Conservation (phyloP, 2,113 vertebrate genomes). For the Bettongia penicillata region DNA sequence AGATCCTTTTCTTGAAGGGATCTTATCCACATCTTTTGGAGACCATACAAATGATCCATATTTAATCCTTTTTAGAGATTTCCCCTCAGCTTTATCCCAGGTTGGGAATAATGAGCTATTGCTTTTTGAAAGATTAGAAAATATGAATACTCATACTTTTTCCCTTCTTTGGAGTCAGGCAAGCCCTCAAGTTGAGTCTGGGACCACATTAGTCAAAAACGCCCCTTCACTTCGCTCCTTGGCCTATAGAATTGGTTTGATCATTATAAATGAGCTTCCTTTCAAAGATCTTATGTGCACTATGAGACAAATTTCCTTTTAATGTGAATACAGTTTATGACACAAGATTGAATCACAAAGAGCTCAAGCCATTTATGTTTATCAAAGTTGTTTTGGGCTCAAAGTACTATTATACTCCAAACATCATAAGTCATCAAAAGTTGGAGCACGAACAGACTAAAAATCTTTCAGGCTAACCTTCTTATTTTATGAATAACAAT, state of each 20-base stretch:
- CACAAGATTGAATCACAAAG: background rate
- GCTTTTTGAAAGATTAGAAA: no score
- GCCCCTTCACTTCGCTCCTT: background rate
- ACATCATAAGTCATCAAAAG: background rate
- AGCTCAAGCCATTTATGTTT: background rate
- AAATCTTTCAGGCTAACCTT: background rate
- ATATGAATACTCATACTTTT: background rate
- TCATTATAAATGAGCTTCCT: background rate
- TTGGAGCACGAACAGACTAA: background rate
- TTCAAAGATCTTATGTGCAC: background rate
- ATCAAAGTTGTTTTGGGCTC: background rate
- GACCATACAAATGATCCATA: background rate
- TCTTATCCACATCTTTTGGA: background rate
- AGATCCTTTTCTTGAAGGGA: background rate
- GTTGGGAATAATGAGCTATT: background rate
- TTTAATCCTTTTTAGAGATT: background rate
- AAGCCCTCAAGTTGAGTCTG: background rate
- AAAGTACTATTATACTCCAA: background rate
- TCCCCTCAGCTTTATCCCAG: background rate
- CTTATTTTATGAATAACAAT: background rate
- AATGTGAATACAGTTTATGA: background rate
- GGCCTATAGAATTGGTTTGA: background rate
- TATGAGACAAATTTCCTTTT: background rate
- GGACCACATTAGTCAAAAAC: background rate
- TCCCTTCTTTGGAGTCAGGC: background rate